These are phyloP conservation scores for Saccostrea echinata DNA, from an alignment of 1,140 invertebrate species.

Conservation along the genomic window DNA sequence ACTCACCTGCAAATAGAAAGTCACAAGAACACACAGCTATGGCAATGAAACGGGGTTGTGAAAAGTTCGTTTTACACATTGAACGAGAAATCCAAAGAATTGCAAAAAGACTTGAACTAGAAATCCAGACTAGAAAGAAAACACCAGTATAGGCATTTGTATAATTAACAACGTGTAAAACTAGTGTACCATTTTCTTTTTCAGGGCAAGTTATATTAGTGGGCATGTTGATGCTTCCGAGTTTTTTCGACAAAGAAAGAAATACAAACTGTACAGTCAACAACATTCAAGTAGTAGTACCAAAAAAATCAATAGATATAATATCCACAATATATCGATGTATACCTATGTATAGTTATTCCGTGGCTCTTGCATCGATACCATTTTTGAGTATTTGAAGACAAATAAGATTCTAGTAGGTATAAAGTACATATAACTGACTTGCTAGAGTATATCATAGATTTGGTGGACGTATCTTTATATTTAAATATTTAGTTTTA, in stretches of 20 bases:
- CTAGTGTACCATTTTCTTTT: neutral
- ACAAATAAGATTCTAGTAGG: no score
- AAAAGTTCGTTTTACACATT: neutral
- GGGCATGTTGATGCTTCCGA: neutral
- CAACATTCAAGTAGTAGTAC: no score
- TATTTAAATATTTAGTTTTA: no score
- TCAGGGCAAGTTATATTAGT: slow-evolving; percentile 4
- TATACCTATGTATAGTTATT: no score
- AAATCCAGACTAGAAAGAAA: slow-evolving; percentile 5
- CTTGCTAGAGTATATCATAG: no score
- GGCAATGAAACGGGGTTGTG: neutral
- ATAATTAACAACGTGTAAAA: slow-evolving; percentile 8
- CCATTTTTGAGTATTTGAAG: no score
- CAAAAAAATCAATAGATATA: no score
- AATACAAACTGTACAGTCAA: no score
- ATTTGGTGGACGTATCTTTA: no score
- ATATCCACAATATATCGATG: no score
- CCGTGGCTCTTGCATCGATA: no score
- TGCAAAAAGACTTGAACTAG: slow-evolving; percentile 2
- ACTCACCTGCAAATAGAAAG: neutral
- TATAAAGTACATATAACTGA: no score
- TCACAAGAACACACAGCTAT: neutral
- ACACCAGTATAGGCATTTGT: neutral
- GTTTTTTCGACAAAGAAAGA: neutral
- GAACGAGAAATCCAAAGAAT: slow-evolving; percentile 6